phyloP scores from a whole-genome alignment of 2,888 invertebrate genomes.

The Callinectes sapidus region DNA sequence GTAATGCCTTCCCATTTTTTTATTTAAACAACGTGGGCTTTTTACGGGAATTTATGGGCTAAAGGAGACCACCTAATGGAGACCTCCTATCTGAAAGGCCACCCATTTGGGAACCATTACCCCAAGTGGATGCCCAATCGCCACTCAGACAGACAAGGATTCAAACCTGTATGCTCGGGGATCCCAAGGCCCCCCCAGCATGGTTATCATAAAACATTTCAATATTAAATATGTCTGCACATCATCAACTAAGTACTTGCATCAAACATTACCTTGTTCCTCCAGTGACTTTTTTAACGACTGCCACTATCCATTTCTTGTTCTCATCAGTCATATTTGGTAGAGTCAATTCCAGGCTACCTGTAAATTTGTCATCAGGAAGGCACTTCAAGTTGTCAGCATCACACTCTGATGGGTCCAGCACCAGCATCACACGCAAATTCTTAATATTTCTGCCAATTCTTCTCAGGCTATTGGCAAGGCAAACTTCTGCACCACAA shows the following conservation, averaged over 20 bases:
- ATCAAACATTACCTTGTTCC: neutral
- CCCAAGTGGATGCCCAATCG: too few species aligned
- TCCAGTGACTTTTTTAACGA: slow-evolving; percentile 9
- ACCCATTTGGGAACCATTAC: too few species aligned
- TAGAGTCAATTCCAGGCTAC: slow-evolving; percentile 29
- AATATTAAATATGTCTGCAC: neutral
- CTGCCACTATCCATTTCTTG: slow-evolving; percentile 38
- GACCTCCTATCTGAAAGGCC: too few species aligned
- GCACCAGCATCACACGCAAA: slow-evolving; percentile 39
- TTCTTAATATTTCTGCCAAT: slow-evolving; percentile 12
- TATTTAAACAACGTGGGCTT: too few species aligned
- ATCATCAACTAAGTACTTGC: neutral
- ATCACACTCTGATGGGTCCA: neutral
- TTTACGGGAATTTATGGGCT: too few species aligned
- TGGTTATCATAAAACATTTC: too few species aligned
- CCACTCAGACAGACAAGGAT: too few species aligned
- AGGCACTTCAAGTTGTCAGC: neutral
- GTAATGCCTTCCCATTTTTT: neutral
- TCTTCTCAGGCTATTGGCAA: slow-evolving; percentile 38
- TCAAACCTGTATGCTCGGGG: too few species aligned
- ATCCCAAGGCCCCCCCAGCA: too few species aligned
- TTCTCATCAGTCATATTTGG: slow-evolving; percentile 28
- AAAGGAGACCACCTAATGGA: too few species aligned
- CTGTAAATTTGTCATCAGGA: neutral
- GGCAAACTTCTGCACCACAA: neutral